Evolutionary conservation across 2,797 vertebrate species (phyloP), one percentile per base, ranked within the genome.

Genomic region (Onychomys arenicola): DNA sequence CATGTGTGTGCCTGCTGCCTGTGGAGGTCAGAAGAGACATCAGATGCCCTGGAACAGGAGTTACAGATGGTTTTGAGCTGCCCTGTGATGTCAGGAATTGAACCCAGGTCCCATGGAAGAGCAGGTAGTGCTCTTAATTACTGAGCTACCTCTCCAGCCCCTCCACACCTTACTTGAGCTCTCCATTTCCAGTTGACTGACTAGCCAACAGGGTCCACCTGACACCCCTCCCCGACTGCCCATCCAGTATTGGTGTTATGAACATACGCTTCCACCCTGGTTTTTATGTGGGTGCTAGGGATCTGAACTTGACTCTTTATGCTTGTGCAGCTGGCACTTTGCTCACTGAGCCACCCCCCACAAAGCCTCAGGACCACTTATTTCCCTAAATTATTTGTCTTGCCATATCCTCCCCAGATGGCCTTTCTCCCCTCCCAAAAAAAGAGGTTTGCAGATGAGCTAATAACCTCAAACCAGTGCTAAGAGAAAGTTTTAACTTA

Each of bases 401-500:
- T 46, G 34, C 17, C 46, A 71, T 29, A 59, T 52, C 25, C 69
- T 43, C 12, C 46, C 73, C 65, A 27, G 0, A 3, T 23, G 59
- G 12, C n/a, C 65, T 71, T n/a, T n/a, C 8, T 43, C 59, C 17
- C 5, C 16, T 6, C 25, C 32, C 67, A 57, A 11, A 55, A 69
- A 90, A 80, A 55, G 25, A 63, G 25, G 82, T 29, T 77, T 75
- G 49, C 49, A 55, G 10, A 61, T 11, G 57, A 73, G 87, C 84
- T 91, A 63, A 57, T n/a, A 83, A 71, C 77, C 57, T n/a, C 59
- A 93, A 81, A 27, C 57, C 80, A 78, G 67, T 17, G 61, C 59
- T 78, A 83, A 90, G 43, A 34, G 49, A 91, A 92, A 40, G 11
- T 63, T 85, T 29, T 23, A 81, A 59, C 37, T 73, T 91, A 93